A percentile compares a stretch with the other conserved stretches of the same genome.
phyloP scores from a whole-genome alignment of 2,888 invertebrate genomes.

The Acanthosepion lycidas region DNA sequence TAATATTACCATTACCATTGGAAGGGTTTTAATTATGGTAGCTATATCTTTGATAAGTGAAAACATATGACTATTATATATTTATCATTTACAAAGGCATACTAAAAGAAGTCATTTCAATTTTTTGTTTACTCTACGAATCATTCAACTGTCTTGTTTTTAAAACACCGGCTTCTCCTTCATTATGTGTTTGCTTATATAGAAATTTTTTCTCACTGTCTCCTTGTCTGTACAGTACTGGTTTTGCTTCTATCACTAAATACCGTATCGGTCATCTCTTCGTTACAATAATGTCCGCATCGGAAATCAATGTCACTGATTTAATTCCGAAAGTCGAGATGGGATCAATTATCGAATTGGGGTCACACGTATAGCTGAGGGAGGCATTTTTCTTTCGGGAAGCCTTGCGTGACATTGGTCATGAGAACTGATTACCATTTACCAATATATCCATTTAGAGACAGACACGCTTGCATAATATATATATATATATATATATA shows the following conservation, averaged over 20 bases:
- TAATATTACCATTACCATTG: no score
- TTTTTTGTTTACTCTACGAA: no score
- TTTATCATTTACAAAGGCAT: no score
- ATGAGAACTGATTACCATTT: not conserved
- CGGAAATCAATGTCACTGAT: not conserved
- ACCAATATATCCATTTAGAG: no score
- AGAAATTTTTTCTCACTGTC: not conserved
- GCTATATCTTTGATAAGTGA: no score
- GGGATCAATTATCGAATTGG: constrained; percentile 33
- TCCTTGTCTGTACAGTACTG: not conserved
- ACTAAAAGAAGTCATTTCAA: no score
- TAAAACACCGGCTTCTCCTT: not conserved
- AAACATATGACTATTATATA: no score
- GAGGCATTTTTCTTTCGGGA: not conserved
- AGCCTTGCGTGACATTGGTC: not conserved
- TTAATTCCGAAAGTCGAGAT: not conserved
- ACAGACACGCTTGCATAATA: no score
- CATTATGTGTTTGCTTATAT: not conserved
- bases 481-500: no score
- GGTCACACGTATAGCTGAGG: not conserved
- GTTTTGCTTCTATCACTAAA: not conserved
- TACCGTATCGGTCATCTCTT: not conserved
- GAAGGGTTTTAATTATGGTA: no score
- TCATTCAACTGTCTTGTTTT: not conserved
- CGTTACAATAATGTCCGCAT: not conserved